phyloP scores from a whole-genome alignment of 2,113 vertebrate genomes.

The Chaetodon auriga region DNA sequence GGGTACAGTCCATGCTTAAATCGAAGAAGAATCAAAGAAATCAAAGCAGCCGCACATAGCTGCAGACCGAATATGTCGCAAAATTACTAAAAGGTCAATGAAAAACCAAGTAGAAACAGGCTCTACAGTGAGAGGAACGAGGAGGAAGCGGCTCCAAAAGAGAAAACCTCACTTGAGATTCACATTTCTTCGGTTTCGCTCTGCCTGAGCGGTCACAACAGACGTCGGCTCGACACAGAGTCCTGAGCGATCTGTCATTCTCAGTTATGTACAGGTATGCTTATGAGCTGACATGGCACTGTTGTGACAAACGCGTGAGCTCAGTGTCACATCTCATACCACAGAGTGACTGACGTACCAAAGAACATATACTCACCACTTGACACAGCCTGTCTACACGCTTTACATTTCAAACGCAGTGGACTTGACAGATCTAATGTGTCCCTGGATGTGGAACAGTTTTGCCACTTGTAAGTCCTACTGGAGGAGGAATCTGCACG shows the following conservation, averaged over 20 bases:
- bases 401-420: slow-evolving; percentile 52
- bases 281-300: slow-evolving; percentile 48
- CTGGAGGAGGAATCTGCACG: slow-evolving; percentile 8
- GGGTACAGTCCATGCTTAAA: not conserved
- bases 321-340: slow-evolving; percentile 71
- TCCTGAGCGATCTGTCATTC: slow-evolving; percentile 59
- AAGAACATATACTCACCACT: slow-evolving; percentile 41
- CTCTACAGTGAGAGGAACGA: not conserved
- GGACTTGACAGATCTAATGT: slow-evolving; percentile 49
- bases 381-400: slow-evolving; percentile 62
- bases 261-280: slow-evolving; percentile 61
- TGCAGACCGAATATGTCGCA: not conserved
- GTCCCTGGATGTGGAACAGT: slow-evolving; percentile 29
- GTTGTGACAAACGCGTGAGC: slow-evolving; percentile 69
- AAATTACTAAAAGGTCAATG: not conserved
- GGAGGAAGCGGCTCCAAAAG: not conserved
- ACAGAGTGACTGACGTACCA: slow-evolving; percentile 60
- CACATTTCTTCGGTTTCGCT: slow-evolving; percentile 20
- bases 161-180: slow-evolving; percentile 14
- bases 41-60: not conserved
- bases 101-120: not conserved
- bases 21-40: too few species aligned
- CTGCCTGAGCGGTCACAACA: slow-evolving; percentile 38
- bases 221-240: slow-evolving; percentile 8
- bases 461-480: slow-evolving; percentile 9